A percentile compares a stretch with the other conserved stretches of the same genome.
Conservation (phyloP, 2,113 vertebrate species). For the Hyla sarda region DNA sequence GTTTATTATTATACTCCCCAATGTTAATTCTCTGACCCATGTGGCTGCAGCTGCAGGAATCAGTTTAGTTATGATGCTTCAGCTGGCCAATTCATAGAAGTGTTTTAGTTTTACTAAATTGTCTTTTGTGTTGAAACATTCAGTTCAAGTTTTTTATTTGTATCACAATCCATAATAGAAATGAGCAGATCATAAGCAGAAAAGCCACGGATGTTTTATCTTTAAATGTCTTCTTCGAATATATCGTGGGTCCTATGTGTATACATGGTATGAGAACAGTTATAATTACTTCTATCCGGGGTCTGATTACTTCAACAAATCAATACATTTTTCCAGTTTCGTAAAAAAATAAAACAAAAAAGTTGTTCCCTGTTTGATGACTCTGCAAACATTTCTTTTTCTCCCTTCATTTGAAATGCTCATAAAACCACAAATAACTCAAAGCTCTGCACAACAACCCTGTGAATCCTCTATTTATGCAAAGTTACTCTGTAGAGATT, state of each 20-base stretch:
- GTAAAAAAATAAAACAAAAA: background rate
- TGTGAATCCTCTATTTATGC: background rate
- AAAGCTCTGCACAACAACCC: background rate
- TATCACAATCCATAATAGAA: background rate
- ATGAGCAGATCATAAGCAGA: background rate
- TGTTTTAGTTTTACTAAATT: background rate
- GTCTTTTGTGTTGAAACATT: background rate
- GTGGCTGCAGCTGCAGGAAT: background rate
- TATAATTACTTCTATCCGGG: constrained; percentile 3
- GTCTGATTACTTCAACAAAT: background rate
- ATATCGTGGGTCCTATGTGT: too few relatives aligned
- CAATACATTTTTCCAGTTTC: background rate
- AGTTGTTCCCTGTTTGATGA: background rate
- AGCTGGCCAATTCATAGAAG: background rate
- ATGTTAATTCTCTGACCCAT: too few relatives aligned
- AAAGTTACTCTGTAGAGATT: background rate
- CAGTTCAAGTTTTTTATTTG: background rate
- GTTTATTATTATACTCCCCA: background rate
- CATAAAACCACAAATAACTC: constrained; percentile 9
- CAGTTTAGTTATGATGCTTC: background rate
- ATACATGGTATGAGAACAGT: too few relatives aligned
- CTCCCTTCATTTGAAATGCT: background rate
- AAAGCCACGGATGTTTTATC: too few relatives aligned
- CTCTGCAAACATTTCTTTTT: constrained; percentile 5
- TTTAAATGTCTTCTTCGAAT: too few relatives aligned